Percentiles rank a stretch among this genome's conserved stretches.
Conservation (phyloP, 2,888 invertebrate genomes). For the Lypha dubia region DNA sequence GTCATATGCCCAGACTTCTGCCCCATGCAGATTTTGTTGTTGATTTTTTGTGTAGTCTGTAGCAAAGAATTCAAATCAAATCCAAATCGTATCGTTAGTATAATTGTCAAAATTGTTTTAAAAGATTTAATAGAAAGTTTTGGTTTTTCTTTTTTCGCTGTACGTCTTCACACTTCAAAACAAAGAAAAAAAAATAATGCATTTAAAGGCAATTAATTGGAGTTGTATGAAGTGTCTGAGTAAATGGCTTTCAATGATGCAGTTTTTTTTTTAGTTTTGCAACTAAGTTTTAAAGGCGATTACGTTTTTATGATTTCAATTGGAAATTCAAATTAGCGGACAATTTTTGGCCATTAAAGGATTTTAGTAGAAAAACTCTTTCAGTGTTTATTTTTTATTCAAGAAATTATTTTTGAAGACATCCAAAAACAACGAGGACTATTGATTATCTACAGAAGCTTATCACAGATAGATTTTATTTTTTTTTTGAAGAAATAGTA, state of each 20-base stretch:
- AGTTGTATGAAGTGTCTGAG: conserved; percentile 50
- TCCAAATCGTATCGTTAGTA: conserved; percentile 34
- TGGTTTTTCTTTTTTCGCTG: background rate
- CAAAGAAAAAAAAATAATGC: too few relatives aligned
- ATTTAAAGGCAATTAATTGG: conserved; percentile 64
- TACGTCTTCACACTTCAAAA: conserved; percentile 42
- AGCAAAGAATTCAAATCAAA: background rate
- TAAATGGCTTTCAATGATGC: background rate
- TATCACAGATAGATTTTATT: too few relatives aligned
- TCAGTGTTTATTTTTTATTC: background rate
- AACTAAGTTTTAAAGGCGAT: background rate
- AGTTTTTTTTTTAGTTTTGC: conserved; percentile 18
- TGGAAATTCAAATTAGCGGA: background rate
- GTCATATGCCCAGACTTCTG: conserved; percentile 36
- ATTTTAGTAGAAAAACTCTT: background rate
- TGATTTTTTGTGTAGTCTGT: conserved; percentile 28
- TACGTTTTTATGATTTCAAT: background rate
- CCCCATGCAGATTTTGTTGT: conserved; percentile 44
- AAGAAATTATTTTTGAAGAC: background rate
- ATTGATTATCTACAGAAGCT: too few relatives aligned
- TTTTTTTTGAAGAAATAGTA: too few relatives aligned
- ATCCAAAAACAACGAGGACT: background rate
- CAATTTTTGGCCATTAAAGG: background rate
- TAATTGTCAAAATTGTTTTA: conserved; percentile 47
- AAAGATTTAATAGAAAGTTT: conserved; percentile 30